Percentiles rank a stretch among this genome's conserved stretches.
Conservation (phyloP, 1,140 invertebrate genomes). For the Choristoneura fumiferana region DNA sequence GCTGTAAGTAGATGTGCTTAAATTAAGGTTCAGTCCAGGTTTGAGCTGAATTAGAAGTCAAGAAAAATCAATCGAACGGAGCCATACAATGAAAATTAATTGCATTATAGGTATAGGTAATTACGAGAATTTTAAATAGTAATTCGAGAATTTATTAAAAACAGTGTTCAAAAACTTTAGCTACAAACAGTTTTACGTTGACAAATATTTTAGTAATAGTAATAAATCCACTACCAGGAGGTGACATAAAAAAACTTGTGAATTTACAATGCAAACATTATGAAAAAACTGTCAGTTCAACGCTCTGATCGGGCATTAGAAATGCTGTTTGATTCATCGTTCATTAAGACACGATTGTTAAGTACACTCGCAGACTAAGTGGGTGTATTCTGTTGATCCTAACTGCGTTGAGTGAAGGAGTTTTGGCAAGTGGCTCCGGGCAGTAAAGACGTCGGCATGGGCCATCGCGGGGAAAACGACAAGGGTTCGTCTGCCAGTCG, state of each 20-base stretch:
- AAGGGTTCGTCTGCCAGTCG: conserved; percentile 35
- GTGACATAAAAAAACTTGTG: neutral
- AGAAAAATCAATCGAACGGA: neutral
- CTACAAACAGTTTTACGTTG: too few species aligned
- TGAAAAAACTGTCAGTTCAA: conserved; percentile 2
- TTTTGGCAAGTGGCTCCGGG: conserved; percentile 30
- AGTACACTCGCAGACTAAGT: conserved; percentile 18
- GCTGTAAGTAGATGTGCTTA: too few species aligned
- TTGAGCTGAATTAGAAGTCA: too few species aligned
- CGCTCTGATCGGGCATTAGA: conserved; percentile 1
- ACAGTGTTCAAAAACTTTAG: too few species aligned
- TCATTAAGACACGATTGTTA: conserved; percentile 28
- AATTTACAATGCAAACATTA: neutral
- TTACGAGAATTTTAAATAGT: too few species aligned
- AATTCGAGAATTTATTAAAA: too few species aligned
- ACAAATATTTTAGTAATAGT: too few species aligned
- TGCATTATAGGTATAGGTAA: too few species aligned
- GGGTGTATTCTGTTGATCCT: conserved; percentile 25
- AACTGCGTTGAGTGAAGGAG: conserved; percentile 24
- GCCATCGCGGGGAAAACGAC: conserved; percentile 30
- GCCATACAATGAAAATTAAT: too few species aligned
- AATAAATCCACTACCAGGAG: too few species aligned
- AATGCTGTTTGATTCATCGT: neutral
- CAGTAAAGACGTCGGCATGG: conserved; percentile 55
- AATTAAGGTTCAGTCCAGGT: neutral